Evolutionary conservation across 2,888 invertebrate species (phyloP), one percentile per base, ranked within the genome.

Genomic region (Geophilus truncorum): DNA sequence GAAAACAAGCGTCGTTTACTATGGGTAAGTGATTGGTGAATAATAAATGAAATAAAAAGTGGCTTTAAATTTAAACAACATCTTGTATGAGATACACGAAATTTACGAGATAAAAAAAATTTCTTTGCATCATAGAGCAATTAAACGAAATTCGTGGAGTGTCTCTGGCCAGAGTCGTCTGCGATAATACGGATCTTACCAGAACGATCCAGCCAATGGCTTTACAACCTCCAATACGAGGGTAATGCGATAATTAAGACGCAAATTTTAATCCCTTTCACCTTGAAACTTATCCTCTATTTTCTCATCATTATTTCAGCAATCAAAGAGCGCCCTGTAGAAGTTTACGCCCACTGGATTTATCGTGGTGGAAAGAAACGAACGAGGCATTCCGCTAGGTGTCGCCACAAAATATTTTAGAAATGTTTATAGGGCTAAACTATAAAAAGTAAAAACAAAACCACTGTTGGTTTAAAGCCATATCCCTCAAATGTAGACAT

Each of bases 151-250:
- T 96, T 82, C 90, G 93, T 76, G 95, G 96, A 87, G 89, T 92
- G 0, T 91, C 93, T 84, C 88, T 96, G 6, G 92, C 95, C 0
- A 91, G 95, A 82, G 88, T 96, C 79, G 93, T 96, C 84, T 96
- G 96, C 86, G 96, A 96, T 87, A 96, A 96, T 86, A 95, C 95
- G 0, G 96, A 96, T 86, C 90, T 95, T 83, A 95, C 96, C 83
- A 94, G 95, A 85, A 94, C 94, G 9, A 92, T 94, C 83, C 96
- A 96, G 87, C 90, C 51, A 25, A 21, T 15, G 76, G 81, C 79
- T 12, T 45, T 82, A 25, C 45, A 79, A n/a, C 28, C 79, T 15
- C 28, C 34, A 32, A 25, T 57, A 28, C 12, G 79, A 79, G 23
- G 12, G 79, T 79, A 57, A 21, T 78, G 2, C 18, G 4, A 15